Evolutionary conservation across 2,113 vertebrate species (phyloP).

Genomic region (Poeciliopsis turrubarensis): DNA sequence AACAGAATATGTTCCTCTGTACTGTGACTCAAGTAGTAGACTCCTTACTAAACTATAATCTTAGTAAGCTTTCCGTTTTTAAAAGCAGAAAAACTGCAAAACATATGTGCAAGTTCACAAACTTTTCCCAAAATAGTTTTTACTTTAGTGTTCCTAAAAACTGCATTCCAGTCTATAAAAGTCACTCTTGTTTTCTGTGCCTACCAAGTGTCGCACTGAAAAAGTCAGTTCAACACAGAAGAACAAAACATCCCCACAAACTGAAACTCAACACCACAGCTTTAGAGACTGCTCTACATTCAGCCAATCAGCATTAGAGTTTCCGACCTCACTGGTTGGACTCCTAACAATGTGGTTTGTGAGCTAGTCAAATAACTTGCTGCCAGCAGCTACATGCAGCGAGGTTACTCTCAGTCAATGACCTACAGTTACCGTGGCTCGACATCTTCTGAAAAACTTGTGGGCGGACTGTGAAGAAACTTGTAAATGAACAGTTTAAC

Average conservation of each 20-base stretch:
- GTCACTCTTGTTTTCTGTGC: constrained; percentile 9
- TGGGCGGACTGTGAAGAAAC: constrained; percentile 11
- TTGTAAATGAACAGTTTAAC: constrained; percentile 16
- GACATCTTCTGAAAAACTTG: constrained; percentile 8
- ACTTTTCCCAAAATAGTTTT: too few species aligned
- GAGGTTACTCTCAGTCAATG: constrained; percentile 77
- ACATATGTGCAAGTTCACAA: too few species aligned
- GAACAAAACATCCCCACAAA: constrained; percentile 65
- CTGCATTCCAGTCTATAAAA: constrained; percentile 17
- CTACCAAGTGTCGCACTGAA: background rate
- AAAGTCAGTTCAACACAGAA: constrained; percentile 31
- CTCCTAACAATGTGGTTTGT: constrained; percentile 74
- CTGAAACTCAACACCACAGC: constrained; percentile 73
- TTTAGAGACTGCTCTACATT: constrained; percentile 47
- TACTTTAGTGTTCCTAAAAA: background rate
- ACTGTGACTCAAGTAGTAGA: background rate
- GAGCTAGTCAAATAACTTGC: constrained; percentile 67
- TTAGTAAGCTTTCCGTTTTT: too few species aligned
- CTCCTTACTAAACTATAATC: too few species aligned
- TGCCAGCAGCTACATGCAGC: constrained; percentile 46
- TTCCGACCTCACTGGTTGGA: constrained; percentile 49
- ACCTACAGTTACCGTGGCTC: constrained; percentile 71
- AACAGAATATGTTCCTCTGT: too few species aligned
- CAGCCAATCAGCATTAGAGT: constrained; percentile 57
- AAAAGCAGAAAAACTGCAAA: too few species aligned